Evolutionary conservation across 2,113 vertebrate species (phyloP), one percentile per base, ranked within the genome.

Genomic region (Collichthys lucidus): DNA sequence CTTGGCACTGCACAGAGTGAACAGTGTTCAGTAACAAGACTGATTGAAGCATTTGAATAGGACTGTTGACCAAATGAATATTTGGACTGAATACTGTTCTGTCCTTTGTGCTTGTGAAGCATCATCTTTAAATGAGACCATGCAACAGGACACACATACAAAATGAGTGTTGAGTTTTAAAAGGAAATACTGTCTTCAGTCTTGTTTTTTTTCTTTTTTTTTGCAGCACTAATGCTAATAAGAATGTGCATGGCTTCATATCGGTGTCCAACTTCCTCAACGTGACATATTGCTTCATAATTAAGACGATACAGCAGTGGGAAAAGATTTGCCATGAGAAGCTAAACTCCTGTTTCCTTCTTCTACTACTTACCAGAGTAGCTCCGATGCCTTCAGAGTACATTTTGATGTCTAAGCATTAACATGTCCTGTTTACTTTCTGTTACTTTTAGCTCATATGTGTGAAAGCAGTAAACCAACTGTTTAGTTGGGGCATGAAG

Each of bases 51-150:
- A 1, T 52, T 63, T 24, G 15, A 64, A n/a, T 7, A 29, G 49
- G 52, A 44, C 24, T 52, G 31, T 73, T 73, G 74, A 59, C 65
- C 14, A 40, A 50, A 76, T 74, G 53, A 35, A 15, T 26, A 26
- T 67, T 71, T 22, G 49, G 59, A 59, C 16, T 11, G 44, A 69
- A 62, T 22, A 31, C 19, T 50, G 55, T 47, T 6, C 19, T 20
- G 29, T 40, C 24, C 29, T 64, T 47, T 77, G 42, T 22, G 3
- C 5, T 11, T 17, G 35, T 17, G 16, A 64, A 61, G 15, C 69
- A 57, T 70, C 64, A 64, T 47, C 17, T 24, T 22, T 53, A 47
- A 50, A 35, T 55, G 5, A 53, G 17, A 71, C 0, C 22, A 50
- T 31, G 11, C 50, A 42, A 40, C 8, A 26, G 72, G 2, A 53